Evolutionary conservation across 2,797 vertebrate species (phyloP), one percentile per base, ranked within the genome.

Genomic region (Tiaroga cobitis): DNA sequence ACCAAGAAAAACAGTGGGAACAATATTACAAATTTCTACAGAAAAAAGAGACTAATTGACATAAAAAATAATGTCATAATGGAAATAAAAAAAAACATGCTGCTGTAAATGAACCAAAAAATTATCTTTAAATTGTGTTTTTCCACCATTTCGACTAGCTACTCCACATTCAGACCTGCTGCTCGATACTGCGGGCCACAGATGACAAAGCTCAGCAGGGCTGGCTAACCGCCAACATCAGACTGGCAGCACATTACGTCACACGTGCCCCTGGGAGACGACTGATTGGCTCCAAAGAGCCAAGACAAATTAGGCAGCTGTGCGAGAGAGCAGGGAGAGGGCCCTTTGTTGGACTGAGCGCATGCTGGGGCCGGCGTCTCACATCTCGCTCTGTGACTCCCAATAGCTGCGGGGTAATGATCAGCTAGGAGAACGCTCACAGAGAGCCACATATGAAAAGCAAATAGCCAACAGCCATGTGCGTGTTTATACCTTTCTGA

Each of bases 301-400:
- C 90, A 91, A 95, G 93, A 93, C 91, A 94, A 95, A 95, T 94
- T 93, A 93, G 93, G 93, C 91, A 91, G 92, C 91, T 86, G 91
- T 92, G 92, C 92, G 93, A 92, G 86, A 91, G 88, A 88, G 91
- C 89, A 90, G 89, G 69, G 92, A 90, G 91, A 94, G 91, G 85
- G 90, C 91, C 87, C 89, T 91, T 85, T 92, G 91, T 90, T 92
- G 91, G 89, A 87, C 85, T 90, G 54, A 63, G 84, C 63, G 73
- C 83, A 70, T 77, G 88, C 76, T 81, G 83, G 67, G 86, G 16
- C 83, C 26, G 79, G 74, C 51, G 70, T 41, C 87, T 86, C 79
- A 86, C 70, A 72, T 89, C 84, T 84, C 29, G 74, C 63, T 80
- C 86, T 78, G 86, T 84, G 83, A 82, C 80, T 83, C 39, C 5